These are phyloP conservation scores for Todus mexicanus DNA, from an alignment of 2,797 vertebrate genomes.

Conservation along the genomic window DNA sequence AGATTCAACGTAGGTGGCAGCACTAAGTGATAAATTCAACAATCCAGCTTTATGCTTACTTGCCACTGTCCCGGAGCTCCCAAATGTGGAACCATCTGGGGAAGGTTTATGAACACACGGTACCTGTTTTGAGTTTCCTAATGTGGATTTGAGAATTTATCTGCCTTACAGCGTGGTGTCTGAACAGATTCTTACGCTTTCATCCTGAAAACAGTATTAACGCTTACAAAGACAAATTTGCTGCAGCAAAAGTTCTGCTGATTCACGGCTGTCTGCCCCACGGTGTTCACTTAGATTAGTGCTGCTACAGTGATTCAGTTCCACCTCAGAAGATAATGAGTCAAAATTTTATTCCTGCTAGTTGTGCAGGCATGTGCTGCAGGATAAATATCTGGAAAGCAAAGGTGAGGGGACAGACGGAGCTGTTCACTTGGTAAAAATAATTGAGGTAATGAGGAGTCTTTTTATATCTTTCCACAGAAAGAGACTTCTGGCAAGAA, in stretches of 20 bases:
- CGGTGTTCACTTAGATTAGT: slow-evolving; percentile 63
- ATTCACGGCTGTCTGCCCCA: slow-evolving; percentile 29
- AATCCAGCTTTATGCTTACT: neutral
- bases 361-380: slow-evolving; percentile 65
- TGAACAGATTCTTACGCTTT: neutral
- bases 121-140: neutral
- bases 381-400: slow-evolving; percentile 76
- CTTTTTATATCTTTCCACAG: neutral
- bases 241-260: slow-evolving; percentile 19
- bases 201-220: neutral
- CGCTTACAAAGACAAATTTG: neutral
- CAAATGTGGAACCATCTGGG: neutral
- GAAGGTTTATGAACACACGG: neutral
- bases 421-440: slow-evolving; percentile 44
- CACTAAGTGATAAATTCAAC: neutral
- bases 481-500: neutral
- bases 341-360: slow-evolving; percentile 62
- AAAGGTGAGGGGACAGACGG: slow-evolving; percentile 71
- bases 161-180: neutral
- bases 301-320: slow-evolving; percentile 68
- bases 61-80: neutral
- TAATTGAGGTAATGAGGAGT: neutral
- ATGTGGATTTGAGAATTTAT: neutral
- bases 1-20: neutral
- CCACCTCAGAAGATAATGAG: slow-evolving; percentile 67